Percentiles rank a stretch among this genome's conserved stretches.
These are phyloP conservation scores for Sardina pilchardus DNA, from an alignment of 2,113 vertebrate species.

Conservation along the genomic window DNA sequence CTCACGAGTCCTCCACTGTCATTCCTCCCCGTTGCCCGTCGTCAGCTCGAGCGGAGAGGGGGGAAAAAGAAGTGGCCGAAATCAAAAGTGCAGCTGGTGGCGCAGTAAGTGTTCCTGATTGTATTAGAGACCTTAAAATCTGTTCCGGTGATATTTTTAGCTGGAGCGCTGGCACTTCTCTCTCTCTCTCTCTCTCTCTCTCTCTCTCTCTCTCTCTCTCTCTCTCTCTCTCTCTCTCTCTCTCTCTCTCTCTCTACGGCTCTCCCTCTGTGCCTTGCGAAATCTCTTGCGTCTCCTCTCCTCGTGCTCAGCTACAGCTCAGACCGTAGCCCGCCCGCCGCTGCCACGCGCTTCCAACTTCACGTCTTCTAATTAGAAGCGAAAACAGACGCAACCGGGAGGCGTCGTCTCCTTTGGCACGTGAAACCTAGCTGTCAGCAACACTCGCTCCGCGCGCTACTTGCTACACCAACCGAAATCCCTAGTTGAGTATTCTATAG, in stretches of 20 bases:
- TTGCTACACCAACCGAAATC: not conserved
- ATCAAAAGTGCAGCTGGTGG: not conserved
- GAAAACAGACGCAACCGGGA: not conserved
- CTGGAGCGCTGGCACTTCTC: not conserved
- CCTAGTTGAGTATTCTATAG: not conserved
- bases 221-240: slow-evolving; percentile 8
- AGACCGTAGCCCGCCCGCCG: slow-evolving; percentile 13
- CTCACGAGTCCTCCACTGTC: not conserved
- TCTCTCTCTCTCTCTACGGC: slow-evolving; percentile 1
- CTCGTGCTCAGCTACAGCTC: slow-evolving; percentile 9
- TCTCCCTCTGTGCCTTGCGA: slow-evolving; percentile 9
- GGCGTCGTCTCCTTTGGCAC: not conserved
- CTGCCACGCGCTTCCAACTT: not conserved
- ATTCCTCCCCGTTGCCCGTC: not conserved
- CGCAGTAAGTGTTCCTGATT: slow-evolving; percentile 18
- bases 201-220: not conserved
- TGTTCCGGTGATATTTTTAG: not conserved
- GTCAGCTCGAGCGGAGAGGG: not conserved
- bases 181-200: not conserved
- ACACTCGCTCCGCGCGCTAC: not conserved
- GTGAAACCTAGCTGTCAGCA: slow-evolving; percentile 6
- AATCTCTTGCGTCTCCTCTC: slow-evolving; percentile 16
- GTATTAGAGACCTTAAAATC: slow-evolving; percentile 14
- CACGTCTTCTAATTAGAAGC: slow-evolving; percentile 9
- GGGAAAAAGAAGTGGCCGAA: not conserved